Conservation (phyloP, 2,888 invertebrate genomes). For the Cephus pulcher region DNA sequence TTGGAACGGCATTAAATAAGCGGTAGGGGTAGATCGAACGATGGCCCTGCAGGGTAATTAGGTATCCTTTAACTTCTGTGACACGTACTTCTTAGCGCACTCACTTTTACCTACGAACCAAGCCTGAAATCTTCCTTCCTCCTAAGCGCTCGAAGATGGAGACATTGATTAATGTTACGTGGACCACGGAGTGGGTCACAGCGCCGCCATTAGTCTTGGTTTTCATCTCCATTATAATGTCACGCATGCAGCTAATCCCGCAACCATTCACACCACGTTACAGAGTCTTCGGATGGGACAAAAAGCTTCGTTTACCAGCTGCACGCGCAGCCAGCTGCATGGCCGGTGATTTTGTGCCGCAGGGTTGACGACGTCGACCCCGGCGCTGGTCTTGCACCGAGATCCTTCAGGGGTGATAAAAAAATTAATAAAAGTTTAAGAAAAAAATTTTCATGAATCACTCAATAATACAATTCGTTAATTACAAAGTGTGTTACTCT, state of each 20-base stretch:
- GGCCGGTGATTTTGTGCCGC: background rate
- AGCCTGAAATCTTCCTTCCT: background rate
- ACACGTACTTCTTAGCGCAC: background rate
- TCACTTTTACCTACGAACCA: background rate
- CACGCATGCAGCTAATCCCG: conserved; percentile 31
- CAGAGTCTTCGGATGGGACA: conserved; percentile 10
- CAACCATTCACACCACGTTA: conserved; percentile 15
- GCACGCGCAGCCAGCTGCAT: background rate
- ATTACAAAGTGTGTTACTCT: background rate
- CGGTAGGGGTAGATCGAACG: too few species aligned
- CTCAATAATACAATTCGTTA: background rate
- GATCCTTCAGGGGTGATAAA: background rate
- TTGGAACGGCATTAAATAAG: background rate
- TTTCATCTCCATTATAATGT: conserved; percentile 40
- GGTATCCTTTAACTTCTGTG: background rate
- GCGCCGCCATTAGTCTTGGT: conserved; percentile 46
- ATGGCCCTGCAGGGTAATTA: too few species aligned
- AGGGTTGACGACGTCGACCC: background rate
- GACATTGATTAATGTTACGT: conserved; percentile 26
- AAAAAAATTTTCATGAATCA: background rate
- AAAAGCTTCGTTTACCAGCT: conserved; percentile 15
- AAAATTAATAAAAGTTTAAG: background rate
- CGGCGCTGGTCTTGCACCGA: background rate
- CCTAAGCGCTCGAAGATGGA: conserved; percentile 8
- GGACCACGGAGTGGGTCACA: conserved; percentile 30